Conservation (phyloP, 64 coral and sea anemone species). For the Catalaphyllia jardinei region DNA sequence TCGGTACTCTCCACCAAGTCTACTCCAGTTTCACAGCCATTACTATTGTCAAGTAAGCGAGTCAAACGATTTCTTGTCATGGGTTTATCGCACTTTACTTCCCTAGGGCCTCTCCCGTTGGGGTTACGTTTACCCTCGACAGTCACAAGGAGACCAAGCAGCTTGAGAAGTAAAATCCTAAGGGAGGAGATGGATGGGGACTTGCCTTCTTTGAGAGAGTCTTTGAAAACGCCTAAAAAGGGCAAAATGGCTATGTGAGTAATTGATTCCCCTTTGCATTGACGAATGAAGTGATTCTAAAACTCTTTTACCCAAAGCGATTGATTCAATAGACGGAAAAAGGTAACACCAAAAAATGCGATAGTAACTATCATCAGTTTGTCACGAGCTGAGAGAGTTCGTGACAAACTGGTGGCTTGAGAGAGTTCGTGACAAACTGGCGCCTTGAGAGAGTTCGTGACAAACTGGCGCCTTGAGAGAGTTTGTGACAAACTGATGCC, state of each 20-base stretch:
- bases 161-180: conserved; percentile 38
- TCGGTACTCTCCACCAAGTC: neutral
- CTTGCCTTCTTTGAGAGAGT: neutral
- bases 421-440: too few species aligned
- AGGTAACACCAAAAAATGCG: too few species aligned
- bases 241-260: neutral
- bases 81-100: neutral
- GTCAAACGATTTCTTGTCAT: neutral
- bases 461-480: too few species aligned
- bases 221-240: conserved; percentile 52
- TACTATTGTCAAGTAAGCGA: neutral
- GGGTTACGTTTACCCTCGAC: conserved; percentile 59
- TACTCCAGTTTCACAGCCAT: neutral
- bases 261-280: neutral
- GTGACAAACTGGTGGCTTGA: too few species aligned
- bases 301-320: too few species aligned
- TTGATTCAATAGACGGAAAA: too few species aligned
- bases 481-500: too few species aligned
- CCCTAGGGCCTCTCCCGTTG: neutral
- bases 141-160: conserved; percentile 56
- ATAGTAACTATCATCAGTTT: too few species aligned
- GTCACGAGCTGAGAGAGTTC: too few species aligned
- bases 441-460: too few species aligned
- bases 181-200: conserved; percentile 3
- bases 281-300: too few species aligned